These are phyloP conservation scores for Psammodynastes pulverulentus DNA, from an alignment of 2,113 vertebrate genomes.

Conservation along the genomic window DNA sequence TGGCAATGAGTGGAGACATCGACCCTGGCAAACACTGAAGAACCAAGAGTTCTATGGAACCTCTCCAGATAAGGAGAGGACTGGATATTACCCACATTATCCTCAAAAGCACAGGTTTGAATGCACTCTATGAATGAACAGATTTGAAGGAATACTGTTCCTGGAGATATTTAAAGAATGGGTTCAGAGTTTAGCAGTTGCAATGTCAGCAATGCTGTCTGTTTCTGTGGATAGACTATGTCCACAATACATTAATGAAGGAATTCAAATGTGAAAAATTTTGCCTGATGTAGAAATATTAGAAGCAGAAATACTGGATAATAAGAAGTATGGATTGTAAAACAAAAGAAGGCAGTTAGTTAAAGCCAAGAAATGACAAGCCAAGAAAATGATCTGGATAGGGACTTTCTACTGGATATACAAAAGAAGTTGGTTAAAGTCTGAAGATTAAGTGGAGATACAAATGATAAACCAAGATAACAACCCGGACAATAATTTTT, in stretches of 20 bases:
- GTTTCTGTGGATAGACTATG: neutral
- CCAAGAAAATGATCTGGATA: neutral
- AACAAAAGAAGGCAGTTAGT: neutral
- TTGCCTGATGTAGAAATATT: neutral
- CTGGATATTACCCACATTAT: neutral
- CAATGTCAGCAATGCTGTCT: neutral
- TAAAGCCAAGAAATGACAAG: neutral
- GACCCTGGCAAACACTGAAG: neutral
- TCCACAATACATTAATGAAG: neutral
- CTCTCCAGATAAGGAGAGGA: neutral
- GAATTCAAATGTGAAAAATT: neutral
- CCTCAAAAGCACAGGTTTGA: neutral
- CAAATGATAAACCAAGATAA: neutral
- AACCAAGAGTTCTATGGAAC: neutral
- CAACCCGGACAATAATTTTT: neutral
- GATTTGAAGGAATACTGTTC: neutral
- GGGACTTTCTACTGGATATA: neutral
- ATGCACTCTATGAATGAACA: neutral
- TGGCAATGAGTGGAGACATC: neutral
- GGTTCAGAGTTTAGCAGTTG: neutral
- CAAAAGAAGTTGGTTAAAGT: neutral
- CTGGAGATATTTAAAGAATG: neutral
- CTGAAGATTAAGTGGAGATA: neutral
- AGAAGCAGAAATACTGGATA: neutral
- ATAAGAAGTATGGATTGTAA: neutral